Percentiles rank a stretch among this genome's conserved stretches.
phyloP scores from a whole-genome alignment of 2,113 vertebrate species.

The Hemichromis elongatus region DNA sequence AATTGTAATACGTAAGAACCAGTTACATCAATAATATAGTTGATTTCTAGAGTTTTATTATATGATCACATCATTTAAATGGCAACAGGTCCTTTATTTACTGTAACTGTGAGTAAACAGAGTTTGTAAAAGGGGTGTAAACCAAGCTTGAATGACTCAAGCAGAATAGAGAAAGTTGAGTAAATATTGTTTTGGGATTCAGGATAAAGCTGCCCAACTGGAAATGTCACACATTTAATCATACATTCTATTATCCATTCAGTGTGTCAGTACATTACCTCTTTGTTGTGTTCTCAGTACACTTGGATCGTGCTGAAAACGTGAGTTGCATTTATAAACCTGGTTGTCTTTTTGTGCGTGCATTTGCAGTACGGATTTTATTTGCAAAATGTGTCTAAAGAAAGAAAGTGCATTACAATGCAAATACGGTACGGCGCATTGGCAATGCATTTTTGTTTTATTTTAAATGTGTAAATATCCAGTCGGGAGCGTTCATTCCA shows the following conservation, averaged over 20 bases:
- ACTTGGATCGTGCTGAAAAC: constrained; percentile 42
- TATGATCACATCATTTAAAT: constrained; percentile 41
- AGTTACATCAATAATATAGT: constrained; percentile 53
- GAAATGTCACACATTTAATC: constrained; percentile 49
- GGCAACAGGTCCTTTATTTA: constrained; percentile 65
- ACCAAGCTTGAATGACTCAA: constrained; percentile 59
- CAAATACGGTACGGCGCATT: constrained; percentile 35
- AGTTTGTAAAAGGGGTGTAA: constrained; percentile 62
- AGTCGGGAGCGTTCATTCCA: constrained; percentile 37
- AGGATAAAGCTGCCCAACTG: constrained; percentile 51
- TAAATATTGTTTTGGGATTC: constrained; percentile 23
- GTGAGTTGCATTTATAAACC: constrained; percentile 49
- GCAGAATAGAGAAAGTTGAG: constrained; percentile 41
- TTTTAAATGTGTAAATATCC: constrained; percentile 47
- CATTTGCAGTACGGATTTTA: constrained; percentile 40
- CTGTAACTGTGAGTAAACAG: constrained; percentile 49
- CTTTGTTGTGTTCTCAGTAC: constrained; percentile 45
- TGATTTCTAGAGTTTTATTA: constrained; percentile 51
- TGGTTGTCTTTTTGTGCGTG: constrained; percentile 52
- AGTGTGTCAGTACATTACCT: constrained; percentile 16
- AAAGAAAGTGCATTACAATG: constrained; percentile 54
- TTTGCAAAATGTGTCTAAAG: constrained; percentile 33
- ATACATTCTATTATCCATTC: constrained; percentile 60
- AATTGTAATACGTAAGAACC: constrained; percentile 39
- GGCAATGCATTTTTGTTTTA: constrained; percentile 21